phyloP scores from a whole-genome alignment of 2,888 invertebrate species.

The Cryptophagus acutangulus region DNA sequence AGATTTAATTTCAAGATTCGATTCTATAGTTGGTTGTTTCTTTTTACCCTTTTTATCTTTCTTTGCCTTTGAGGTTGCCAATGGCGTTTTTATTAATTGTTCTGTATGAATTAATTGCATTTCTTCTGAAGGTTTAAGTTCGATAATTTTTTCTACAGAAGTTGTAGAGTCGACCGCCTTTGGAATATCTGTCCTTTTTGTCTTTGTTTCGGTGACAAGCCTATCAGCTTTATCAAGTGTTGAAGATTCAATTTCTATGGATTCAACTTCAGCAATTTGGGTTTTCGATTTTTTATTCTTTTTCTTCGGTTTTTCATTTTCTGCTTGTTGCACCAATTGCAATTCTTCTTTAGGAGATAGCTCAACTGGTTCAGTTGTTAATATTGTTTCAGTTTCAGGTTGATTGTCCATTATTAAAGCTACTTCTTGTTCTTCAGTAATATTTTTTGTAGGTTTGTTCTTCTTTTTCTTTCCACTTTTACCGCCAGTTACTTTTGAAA shows the following conservation, averaged over 20 bases:
- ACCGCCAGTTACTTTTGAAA: slow-evolving; percentile 22
- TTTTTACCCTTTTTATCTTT: background rate
- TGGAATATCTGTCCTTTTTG: too few species aligned
- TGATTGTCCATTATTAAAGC: background rate
- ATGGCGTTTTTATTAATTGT: background rate
- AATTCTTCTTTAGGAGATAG: too few species aligned
- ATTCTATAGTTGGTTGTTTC: slow-evolving; percentile 8
- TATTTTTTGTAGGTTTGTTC: slow-evolving; percentile 17
- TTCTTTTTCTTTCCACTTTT: slow-evolving; percentile 17
- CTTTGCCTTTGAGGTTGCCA: background rate
- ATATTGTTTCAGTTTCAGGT: too few species aligned
- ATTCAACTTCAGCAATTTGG: too few species aligned
- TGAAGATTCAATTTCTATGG: background rate
- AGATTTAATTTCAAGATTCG: slow-evolving; percentile 14
- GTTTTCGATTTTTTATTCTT: too few species aligned
- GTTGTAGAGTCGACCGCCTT: background rate
- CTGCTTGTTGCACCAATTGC: too few species aligned
- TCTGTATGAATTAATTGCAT: background rate
- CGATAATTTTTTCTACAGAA: slow-evolving; percentile 5
- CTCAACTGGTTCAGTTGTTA: too few species aligned
- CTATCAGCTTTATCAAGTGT: slow-evolving; percentile 2
- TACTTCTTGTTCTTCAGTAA: slow-evolving; percentile 7
- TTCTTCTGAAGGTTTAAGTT: slow-evolving; percentile 2
- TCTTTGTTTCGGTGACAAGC: background rate
- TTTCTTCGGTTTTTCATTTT: too few species aligned